Evolutionary conservation across 2,113 vertebrate genomes (phyloP).

Genomic region (Lepus americanus): DNA sequence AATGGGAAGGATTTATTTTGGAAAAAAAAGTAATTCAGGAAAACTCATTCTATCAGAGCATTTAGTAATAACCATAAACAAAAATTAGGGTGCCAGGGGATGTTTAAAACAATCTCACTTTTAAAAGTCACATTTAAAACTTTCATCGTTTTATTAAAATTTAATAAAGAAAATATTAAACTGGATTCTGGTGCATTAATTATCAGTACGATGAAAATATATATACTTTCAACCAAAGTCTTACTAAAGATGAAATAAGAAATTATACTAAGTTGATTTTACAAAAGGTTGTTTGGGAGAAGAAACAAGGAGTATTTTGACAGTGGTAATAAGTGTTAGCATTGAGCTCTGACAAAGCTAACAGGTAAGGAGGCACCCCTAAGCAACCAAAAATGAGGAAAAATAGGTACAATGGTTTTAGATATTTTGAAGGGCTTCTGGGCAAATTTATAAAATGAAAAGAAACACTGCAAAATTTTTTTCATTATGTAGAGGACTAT

Average conservation of each 20-base stretch:
- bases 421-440: conserved; percentile 51
- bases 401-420: conserved; percentile 25
- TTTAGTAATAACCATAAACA: conserved; percentile 48
- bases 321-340: conserved; percentile 25
- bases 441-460: conserved; percentile 6
- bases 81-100: conserved; percentile 40
- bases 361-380: conserved; percentile 32
- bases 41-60: conserved; percentile 22
- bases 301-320: conserved; percentile 46
- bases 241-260: conserved; percentile 58
- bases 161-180: conserved; percentile 51
- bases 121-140: neutral
- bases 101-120: conserved; percentile 65
- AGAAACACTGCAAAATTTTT: neutral
- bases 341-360: conserved; percentile 21
- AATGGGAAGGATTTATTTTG: conserved; percentile 51
- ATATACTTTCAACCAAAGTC: conserved; percentile 40
- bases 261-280: conserved; percentile 46
- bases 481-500: conserved; percentile 30
- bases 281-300: neutral
- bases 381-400: conserved; percentile 41
- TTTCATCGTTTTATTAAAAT: conserved; percentile 28
- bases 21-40: conserved; percentile 38
- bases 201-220: conserved; percentile 33
- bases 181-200: conserved; percentile 39